Evolutionary conservation across 2,797 vertebrate species (phyloP).

Genomic region (Falco rusticolus): DNA sequence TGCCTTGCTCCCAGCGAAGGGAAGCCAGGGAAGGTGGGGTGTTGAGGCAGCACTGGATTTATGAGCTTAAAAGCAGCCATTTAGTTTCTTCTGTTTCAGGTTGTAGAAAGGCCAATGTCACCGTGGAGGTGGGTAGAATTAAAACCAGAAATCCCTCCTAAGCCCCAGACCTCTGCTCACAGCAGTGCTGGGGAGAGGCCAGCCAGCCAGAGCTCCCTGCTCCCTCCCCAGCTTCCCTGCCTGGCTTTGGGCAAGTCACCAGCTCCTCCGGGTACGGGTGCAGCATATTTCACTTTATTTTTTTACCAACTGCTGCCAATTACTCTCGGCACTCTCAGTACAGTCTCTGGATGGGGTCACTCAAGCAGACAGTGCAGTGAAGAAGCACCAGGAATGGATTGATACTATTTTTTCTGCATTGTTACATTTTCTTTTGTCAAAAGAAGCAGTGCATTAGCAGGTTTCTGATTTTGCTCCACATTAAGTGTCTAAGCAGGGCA

Average conservation of each 20-base stretch:
- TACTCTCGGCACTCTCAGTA: not conserved
- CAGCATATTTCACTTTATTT: not conserved
- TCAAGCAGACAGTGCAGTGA: not conserved
- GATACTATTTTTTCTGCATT: not conserved
- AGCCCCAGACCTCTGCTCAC: not conserved
- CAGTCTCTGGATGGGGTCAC: not conserved
- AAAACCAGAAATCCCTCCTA: constrained; percentile 56
- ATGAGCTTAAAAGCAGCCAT: constrained; percentile 42
- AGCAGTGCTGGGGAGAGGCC: not conserved
- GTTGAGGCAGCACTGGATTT: constrained; percentile 12
- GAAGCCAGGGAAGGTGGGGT: not conserved
- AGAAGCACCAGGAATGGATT: not conserved
- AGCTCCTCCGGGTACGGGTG: not conserved
- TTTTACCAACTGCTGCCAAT: not conserved
- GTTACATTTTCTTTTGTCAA: not conserved
- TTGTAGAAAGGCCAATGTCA: constrained; percentile 62
- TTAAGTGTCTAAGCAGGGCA: constrained; percentile 32
- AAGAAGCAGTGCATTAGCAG: not conserved
- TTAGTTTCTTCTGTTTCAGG: constrained; percentile 32
- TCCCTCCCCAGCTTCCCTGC: not conserved
- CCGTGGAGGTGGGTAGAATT: constrained; percentile 49
- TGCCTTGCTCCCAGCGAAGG: not conserved
- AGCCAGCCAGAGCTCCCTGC: not conserved
- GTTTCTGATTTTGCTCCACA: constrained; percentile 12
- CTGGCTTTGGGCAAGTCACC: not conserved